Evolutionary conservation across 2,888 invertebrate genomes (phyloP).

Genomic region (Zaprionus bogoriensis): DNA sequence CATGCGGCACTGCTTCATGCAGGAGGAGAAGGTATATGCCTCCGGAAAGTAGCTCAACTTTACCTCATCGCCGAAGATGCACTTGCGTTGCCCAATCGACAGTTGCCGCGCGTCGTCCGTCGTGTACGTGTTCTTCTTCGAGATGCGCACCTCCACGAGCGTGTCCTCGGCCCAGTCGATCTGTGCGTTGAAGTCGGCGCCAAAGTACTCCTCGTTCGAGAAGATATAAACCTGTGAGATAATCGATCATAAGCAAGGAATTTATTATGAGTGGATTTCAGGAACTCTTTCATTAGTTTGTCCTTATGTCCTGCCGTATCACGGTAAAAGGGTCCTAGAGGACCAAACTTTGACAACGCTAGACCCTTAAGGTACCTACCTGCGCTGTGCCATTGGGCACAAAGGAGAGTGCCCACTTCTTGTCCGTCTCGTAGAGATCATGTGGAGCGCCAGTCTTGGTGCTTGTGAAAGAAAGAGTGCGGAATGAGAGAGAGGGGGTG

Average conservation of each 20-base stretch:
- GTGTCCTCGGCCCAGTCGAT: slow-evolving; percentile 86
- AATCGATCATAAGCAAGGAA: too few species aligned
- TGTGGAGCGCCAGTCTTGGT: slow-evolving; percentile 70
- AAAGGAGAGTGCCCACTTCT: slow-evolving; percentile 82
- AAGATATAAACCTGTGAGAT: slow-evolving; percentile 83
- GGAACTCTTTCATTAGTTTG: too few species aligned
- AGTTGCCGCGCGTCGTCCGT: slow-evolving; percentile 89
- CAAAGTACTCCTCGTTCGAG: slow-evolving; percentile 88
- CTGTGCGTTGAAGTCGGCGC: slow-evolving; percentile 87
- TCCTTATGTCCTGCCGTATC: too few species aligned
- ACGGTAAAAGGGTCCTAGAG: too few species aligned
- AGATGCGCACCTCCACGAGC: slow-evolving; percentile 83
- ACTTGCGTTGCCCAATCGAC: slow-evolving; percentile 87
- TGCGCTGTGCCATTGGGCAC: slow-evolving; percentile 77
- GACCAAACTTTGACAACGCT: too few species aligned
- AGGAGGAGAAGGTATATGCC: slow-evolving; percentile 88
- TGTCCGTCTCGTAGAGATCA: slow-evolving; percentile 83
- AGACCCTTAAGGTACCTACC: too few species aligned
- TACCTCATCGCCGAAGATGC: slow-evolving; percentile 88
- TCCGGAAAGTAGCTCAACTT: slow-evolving; percentile 85
- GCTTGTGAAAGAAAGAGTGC: slow-evolving; percentile 47
- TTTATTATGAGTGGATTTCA: neutral
- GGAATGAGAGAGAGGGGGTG: too few species aligned
- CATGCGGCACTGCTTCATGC: slow-evolving; percentile 90
- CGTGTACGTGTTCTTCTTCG: slow-evolving; percentile 90